Percentiles rank a stretch among this genome's conserved stretches.
Conservation (phyloP, 2,888 invertebrate species). For the Drosophila lacicola region DNA sequence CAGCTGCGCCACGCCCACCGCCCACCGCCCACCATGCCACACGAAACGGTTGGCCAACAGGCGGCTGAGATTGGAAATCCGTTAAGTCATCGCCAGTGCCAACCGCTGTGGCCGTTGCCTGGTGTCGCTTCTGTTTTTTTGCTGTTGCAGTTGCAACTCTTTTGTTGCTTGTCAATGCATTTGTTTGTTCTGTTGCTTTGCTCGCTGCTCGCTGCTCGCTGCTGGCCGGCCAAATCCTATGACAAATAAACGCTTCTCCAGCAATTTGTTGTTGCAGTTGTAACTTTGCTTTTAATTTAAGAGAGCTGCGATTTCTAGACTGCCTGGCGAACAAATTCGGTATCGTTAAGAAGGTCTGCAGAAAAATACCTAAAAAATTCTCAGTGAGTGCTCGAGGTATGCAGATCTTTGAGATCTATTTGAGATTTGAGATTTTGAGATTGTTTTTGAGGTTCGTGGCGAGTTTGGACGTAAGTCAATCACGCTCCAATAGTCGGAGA, state of each 20-base stretch:
- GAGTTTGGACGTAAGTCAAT: too few relatives aligned
- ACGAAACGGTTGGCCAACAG: constrained; percentile 24
- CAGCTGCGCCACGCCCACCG: constrained; percentile 22
- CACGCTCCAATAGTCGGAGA: too few relatives aligned
- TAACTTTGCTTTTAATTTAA: constrained; percentile 75
- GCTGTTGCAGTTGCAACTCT: constrained; percentile 6
- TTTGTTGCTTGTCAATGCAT: constrained; percentile 59
- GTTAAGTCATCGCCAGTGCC: constrained; percentile 81
- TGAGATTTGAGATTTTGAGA: too few relatives aligned
- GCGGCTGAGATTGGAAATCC: constrained; percentile 77
- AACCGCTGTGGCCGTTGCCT: constrained; percentile 71
- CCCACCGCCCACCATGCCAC: constrained; percentile 3
- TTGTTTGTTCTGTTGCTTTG: constrained; percentile 70
- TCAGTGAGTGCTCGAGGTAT: too few relatives aligned
- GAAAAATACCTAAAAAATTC: too few relatives aligned
- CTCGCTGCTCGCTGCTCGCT: constrained; percentile 7
- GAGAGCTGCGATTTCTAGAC: constrained; percentile 35
- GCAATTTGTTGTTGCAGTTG: constrained; percentile 59
- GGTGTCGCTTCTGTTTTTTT: constrained; percentile 28
- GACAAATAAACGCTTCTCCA: constrained; percentile 70
- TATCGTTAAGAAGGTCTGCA: too few relatives aligned
- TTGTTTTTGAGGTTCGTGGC: too few relatives aligned
- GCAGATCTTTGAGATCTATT: too few relatives aligned
- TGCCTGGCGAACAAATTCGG: constrained; percentile 6
- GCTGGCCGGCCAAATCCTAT: constrained; percentile 64